A percentile compares a stretch with the other conserved stretches of the same genome.
phyloP scores from a whole-genome alignment of 1,140 invertebrate species.

The Neotoxoptera formosana region DNA sequence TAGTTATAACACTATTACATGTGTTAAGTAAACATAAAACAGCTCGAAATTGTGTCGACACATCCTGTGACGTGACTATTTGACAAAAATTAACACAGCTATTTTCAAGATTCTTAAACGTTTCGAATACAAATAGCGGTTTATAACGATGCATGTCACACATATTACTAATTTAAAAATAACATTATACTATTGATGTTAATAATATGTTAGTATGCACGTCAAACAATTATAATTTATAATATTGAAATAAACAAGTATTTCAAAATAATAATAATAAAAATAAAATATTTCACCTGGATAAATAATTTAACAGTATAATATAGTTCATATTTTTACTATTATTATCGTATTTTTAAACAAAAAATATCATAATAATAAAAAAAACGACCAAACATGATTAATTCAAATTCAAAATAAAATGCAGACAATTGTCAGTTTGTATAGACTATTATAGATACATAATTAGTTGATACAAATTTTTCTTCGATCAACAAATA shows the following conservation, averaged over 20 bases:
- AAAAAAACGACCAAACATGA: neutral
- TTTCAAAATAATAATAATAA: neutral
- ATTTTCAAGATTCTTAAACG: neutral
- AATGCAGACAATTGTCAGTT: neutral
- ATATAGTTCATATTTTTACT: neutral
- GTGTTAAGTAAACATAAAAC: slow-evolving; percentile 17
- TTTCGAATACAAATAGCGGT: neutral
- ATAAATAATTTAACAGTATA: neutral
- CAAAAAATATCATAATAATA: neutral
- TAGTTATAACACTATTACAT: slow-evolving; percentile 24
- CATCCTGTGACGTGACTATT: slow-evolving; percentile 52
- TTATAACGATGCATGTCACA: neutral
- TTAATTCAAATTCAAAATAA: neutral
- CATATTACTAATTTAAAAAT: neutral
- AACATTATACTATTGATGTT: neutral
- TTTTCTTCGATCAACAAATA: neutral
- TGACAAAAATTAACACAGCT: slow-evolving; percentile 20
- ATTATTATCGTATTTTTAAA: neutral
- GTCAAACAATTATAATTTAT: neutral
- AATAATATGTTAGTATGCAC: neutral
- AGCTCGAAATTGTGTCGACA: neutral
- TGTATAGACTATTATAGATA: neutral
- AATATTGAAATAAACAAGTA: neutral
- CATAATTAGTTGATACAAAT: too few relatives aligned
- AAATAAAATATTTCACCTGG: neutral